Base-by-base conservation (phyloP, 2,888 invertebrate genomes). In the Clistopyga incitator region DNA sequence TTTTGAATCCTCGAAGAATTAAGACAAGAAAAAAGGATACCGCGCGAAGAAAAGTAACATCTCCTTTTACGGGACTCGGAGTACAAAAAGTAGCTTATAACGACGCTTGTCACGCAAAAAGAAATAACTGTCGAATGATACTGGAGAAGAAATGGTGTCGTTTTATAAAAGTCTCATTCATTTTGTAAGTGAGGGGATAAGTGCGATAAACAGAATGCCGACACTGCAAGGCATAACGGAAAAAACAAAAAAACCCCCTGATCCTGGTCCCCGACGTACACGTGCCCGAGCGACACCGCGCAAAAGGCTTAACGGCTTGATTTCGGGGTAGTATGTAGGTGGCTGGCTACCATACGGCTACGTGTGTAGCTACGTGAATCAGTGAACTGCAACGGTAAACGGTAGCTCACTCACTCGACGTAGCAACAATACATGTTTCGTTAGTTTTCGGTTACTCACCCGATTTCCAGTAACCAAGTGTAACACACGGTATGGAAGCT, bases 251-350 rank as follows among this genome's bases (percentile, higher is more conserved):
- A n/a, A n/a, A n/a, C n/a, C n/a, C n/a, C n/a, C n/a, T n/a, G n/a
- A n/a, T n/a, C n/a, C n/a, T 70, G 70, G 64, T 70, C 20, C 23
- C n/a, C n/a, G n/a, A n/a, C 4, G 38, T 56, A 82, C 75, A 78
- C 78, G 78, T 82, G 75, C 74, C 74, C 68, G 56, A 56, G 70
- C 64, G 74, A 70, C 74, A 75, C 68, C 61, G 47, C 52, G 50
- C n/a, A n/a, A 56, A 64, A 75, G 74, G 74, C 82, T 78, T 78
- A 70, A 47, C 78, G 52, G 25, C 20, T 38, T 50, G 56, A 13
- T n/a, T 29, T 34, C 15, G 25, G 70, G 67, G 23, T 18, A n/a
- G n/a, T n/a, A n/a, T n/a, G n/a, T n/a, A n/a, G 0, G 64, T 23
- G n/a, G 47, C 50, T 25, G 23, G 47, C 23, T 64, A 50, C 45